These are phyloP conservation scores for Cephus cinctus DNA, from an alignment of 1,140 invertebrate species.

Conservation along the genomic window DNA sequence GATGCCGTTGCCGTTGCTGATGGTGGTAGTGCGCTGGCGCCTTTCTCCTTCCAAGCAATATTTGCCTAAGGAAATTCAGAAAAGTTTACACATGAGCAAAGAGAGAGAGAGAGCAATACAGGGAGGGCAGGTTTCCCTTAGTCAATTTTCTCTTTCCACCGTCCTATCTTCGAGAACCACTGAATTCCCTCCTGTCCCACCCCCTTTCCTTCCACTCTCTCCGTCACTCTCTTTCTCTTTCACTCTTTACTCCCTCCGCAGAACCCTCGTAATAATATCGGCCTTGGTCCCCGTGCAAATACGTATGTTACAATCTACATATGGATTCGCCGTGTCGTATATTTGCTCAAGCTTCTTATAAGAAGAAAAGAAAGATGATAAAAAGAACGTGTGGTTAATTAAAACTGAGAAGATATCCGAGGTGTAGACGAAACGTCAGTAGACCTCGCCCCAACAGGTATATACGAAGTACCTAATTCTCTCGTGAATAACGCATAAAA, in stretches of 20 bases:
- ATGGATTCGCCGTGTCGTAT: no score
- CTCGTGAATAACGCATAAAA: no score
- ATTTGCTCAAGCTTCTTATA: no score
- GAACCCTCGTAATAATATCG: slow-evolving; percentile 31
- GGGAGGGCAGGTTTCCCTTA: slow-evolving; percentile 32
- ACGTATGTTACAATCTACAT: no score
- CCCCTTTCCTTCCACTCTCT: slow-evolving; percentile 7
- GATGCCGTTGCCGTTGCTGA: not conserved
- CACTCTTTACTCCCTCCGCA: slow-evolving; percentile 5
- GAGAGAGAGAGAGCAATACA: not conserved
- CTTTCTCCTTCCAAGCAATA: no score
- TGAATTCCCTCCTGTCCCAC: not conserved
- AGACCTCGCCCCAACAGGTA: no score
- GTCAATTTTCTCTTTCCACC: slow-evolving; percentile 38
- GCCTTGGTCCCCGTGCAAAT: no score
- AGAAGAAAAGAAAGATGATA: no score
- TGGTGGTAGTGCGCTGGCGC: slow-evolving; percentile 21
- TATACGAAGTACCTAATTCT: no score
- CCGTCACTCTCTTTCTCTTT: slow-evolving; percentile 10
- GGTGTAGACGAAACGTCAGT: no score
- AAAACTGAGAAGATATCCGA: no score
- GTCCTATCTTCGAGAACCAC: not conserved
- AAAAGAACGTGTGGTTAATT: no score
- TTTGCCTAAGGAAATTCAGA: slow-evolving; percentile 55
- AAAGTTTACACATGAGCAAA: slow-evolving; percentile 50